Evolutionary conservation across 2,888 invertebrate species (phyloP).

Genomic region (Petrolisthes manimaculis): DNA sequence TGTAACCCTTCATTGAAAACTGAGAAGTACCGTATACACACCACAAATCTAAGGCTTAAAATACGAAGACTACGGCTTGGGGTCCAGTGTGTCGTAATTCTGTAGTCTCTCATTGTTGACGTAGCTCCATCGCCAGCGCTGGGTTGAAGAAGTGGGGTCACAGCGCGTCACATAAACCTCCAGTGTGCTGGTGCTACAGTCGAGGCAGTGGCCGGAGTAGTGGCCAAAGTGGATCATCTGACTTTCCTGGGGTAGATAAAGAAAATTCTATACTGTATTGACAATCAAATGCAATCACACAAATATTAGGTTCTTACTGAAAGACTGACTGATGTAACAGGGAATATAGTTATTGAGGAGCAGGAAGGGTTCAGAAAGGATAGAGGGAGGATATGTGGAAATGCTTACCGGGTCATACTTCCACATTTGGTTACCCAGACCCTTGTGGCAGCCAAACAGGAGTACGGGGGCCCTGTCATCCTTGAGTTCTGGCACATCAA

Average conservation of each 20-base stretch:
- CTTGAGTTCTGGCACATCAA: constrained; percentile 82
- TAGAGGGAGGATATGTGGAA: too few relatives aligned
- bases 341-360: too few relatives aligned
- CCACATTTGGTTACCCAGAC: constrained; percentile 94
- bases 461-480: constrained; percentile 79
- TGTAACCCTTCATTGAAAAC: too few relatives aligned
- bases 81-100: constrained; percentile 58
- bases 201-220: constrained; percentile 72
- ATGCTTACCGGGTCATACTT: constrained; percentile 79
- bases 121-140: constrained; percentile 78
- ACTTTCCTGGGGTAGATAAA: constrained; percentile 44
- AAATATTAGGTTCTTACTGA: too few relatives aligned
- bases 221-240: constrained; percentile 57
- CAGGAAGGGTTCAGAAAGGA: too few relatives aligned
- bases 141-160: constrained; percentile 74
- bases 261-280: background rate
- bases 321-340: too few relatives aligned
- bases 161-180: constrained; percentile 80
- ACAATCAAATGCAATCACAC: too few relatives aligned
- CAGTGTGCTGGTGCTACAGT: constrained; percentile 77
- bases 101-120: constrained; percentile 51
- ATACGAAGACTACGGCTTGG: constrained; percentile 37
- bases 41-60: too few relatives aligned
- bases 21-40: too few relatives aligned
- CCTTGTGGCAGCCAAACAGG: constrained; percentile 88